Evolutionary conservation across 2,113 vertebrate genomes (phyloP).

Genomic region (Platysteira castanea): DNA sequence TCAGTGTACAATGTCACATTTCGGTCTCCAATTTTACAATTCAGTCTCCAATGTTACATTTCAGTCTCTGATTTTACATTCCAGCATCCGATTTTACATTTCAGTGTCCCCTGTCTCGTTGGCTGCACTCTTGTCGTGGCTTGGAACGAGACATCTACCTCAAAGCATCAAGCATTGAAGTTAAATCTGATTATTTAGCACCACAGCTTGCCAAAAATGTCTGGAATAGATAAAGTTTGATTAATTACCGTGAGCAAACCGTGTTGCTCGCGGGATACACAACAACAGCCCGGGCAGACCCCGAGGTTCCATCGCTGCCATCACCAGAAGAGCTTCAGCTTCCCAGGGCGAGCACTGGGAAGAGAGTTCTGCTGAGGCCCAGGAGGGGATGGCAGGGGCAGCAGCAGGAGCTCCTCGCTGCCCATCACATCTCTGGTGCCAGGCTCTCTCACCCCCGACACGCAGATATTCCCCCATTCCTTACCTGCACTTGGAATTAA

Average conservation of each 20-base stretch:
- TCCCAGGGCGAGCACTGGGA: not conserved
- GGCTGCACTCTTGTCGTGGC: not conserved
- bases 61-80: rapidly evolving
- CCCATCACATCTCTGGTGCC: not conserved
- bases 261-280: not conserved
- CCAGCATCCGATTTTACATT: not conserved
- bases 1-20: rapidly evolving
- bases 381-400: not conserved
- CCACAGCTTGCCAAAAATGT: not conserved
- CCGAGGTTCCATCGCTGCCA: not conserved
- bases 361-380: not conserved
- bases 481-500: not conserved
- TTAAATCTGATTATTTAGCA: not conserved
- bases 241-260: not conserved
- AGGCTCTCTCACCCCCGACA: not conserved
- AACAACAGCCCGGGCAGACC: not conserved
- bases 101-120: not conserved
- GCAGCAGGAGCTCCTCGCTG: not conserved
- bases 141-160: not conserved
- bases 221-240: not conserved
- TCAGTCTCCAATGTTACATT: rapidly evolving
- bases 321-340: not conserved
- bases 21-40: rapidly evolving
- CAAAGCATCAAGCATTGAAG: not conserved
- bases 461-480: not conserved